A percentile compares a stretch with the other conserved stretches of the same genome.
Evolutionary conservation across 2,113 vertebrate species (phyloP).

Genomic region (Engraulis encrasicolus): DNA sequence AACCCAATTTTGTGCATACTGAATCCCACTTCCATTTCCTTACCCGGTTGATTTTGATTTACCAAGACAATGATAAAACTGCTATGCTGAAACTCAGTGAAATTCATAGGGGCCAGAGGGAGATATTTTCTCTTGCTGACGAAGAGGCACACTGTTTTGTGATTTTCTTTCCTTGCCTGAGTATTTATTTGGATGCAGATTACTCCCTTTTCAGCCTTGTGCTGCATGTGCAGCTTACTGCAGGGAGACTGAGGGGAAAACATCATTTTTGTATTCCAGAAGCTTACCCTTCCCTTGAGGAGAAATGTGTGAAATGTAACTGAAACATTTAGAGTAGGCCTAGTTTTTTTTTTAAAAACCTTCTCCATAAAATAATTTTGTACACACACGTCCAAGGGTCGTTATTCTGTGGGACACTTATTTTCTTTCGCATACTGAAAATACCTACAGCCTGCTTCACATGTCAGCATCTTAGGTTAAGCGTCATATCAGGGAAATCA

Average conservation of each 20-base stretch:
- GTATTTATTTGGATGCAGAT: slow-evolving; percentile 20
- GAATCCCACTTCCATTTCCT: slow-evolving; percentile 14
- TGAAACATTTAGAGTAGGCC: background rate
- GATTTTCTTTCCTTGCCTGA: background rate
- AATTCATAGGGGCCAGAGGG: background rate
- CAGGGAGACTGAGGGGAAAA: background rate
- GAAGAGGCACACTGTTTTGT: slow-evolving; percentile 19
- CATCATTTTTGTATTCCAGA: background rate
- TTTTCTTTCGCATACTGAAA: background rate
- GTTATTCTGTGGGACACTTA: background rate
- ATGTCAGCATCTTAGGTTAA: slow-evolving; percentile 8
- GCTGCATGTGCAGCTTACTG: background rate
- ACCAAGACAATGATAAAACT: slow-evolving; percentile 27
- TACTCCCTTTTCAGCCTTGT: background rate
- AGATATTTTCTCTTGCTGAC: background rate
- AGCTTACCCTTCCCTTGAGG: background rate
- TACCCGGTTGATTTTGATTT: slow-evolving; percentile 36
- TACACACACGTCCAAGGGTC: background rate
- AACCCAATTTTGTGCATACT: too few species aligned
- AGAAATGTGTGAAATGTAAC: background rate
- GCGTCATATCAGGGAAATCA: slow-evolving; percentile 29
- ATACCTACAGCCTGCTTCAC: background rate
- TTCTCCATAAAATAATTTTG: background rate
- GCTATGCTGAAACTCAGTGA: background rate
- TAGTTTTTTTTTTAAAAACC: background rate